phyloP scores from a whole-genome alignment of 2,888 invertebrate genomes.

The Molanna angustata region DNA sequence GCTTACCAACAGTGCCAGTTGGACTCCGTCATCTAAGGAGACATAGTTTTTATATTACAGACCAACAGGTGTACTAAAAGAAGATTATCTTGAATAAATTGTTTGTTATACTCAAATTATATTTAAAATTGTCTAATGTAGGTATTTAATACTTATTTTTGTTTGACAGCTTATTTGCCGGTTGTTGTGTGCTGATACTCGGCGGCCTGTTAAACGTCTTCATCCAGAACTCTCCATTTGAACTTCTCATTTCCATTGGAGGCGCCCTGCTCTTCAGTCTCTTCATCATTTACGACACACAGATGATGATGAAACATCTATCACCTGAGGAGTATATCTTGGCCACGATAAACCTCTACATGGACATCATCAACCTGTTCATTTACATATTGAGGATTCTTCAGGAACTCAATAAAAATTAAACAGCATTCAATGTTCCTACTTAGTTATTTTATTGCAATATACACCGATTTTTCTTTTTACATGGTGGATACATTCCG shows the following conservation, averaged over 20 bases:
- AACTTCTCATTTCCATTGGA: conserved; percentile 66
- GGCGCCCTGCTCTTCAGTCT: conserved; percentile 76
- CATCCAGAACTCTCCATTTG: conserved; percentile 67
- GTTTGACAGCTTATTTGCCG: conserved; percentile 49
- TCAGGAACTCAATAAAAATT: conserved; percentile 44
- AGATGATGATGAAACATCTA: conserved; percentile 75
- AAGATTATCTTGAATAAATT: too few species aligned
- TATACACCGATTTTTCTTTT: too few species aligned
- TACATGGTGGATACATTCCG: too few species aligned
- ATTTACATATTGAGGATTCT: conserved; percentile 74
- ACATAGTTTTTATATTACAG: too few species aligned
- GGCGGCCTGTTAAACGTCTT: conserved; percentile 74
- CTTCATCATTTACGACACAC: conserved; percentile 83
- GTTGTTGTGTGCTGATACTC: conserved; percentile 64
- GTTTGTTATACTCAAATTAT: too few species aligned
- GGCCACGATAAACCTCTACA: conserved; percentile 80
- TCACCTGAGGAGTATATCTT: conserved; percentile 87
- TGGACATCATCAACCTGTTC: conserved; percentile 86
- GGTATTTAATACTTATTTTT: background rate
- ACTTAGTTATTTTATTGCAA: too few species aligned
- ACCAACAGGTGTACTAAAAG: too few species aligned
- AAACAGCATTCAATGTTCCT: background rate
- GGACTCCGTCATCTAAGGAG: too few species aligned
- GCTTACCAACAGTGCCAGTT: too few species aligned
- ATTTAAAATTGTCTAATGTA: background rate